Percentiles rank a stretch among this genome's conserved stretches.
Conservation (phyloP, 2,797 vertebrate genomes). For the Parauchenoglanis ngamensis region DNA sequence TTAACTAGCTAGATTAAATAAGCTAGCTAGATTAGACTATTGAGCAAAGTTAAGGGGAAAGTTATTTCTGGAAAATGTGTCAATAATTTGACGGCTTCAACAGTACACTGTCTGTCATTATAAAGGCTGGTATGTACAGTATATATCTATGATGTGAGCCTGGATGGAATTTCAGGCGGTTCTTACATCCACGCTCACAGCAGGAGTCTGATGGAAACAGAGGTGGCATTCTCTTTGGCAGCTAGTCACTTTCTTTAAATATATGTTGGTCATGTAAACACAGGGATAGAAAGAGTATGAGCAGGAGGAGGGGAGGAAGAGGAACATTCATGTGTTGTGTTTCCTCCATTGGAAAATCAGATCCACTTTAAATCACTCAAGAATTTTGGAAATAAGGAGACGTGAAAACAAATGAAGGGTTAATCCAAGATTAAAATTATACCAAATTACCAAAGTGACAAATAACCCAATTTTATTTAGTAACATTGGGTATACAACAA, state of each 20-base stretch:
- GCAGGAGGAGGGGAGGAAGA: not conserved
- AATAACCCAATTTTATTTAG: not conserved
- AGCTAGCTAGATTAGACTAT: not conserved
- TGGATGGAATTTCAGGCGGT: not conserved
- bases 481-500: not conserved
- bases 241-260: conserved; percentile 7
- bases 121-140: not conserved
- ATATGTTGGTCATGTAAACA: not conserved
- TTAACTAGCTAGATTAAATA: not conserved
- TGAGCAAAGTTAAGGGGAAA: not conserved
- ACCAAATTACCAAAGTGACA: not conserved
- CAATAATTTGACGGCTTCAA: not conserved
- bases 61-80: not conserved
- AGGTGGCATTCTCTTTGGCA: not conserved
- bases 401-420: not conserved
- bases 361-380: not conserved
- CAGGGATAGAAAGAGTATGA: not conserved
- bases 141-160: not conserved
- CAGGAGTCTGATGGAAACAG: not conserved
- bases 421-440: not conserved
- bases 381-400: not conserved
- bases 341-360: not conserved
- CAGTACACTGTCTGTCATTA: not conserved
- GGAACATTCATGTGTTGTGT: not conserved
- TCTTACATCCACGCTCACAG: not conserved